These are phyloP conservation scores for Gymnothorax reevesii DNA, from an alignment of 2,797 vertebrate species.

Conservation along the genomic window DNA sequence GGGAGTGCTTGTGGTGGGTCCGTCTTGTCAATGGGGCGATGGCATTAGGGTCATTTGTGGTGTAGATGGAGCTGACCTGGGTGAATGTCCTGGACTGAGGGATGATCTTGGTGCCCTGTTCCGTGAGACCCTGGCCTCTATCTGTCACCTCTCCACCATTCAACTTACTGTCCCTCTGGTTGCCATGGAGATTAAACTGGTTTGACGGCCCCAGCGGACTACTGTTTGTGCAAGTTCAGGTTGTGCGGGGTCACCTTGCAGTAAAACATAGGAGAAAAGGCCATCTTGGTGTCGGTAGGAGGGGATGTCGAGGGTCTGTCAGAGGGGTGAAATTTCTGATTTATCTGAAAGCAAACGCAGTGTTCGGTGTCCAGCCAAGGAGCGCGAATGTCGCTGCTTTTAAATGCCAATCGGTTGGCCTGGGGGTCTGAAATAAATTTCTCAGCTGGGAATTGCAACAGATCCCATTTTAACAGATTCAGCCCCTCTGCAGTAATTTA, in stretches of 20 bases:
- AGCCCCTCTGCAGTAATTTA: neutral
- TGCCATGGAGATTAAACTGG: neutral
- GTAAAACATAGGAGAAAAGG: slow-evolving; percentile 30
- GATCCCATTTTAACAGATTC: neutral
- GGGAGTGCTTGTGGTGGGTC: neutral
- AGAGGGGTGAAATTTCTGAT: slow-evolving; percentile 69
- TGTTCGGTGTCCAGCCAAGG: slow-evolving; percentile 58
- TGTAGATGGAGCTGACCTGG: neutral
- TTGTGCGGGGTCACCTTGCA: slow-evolving; percentile 39
- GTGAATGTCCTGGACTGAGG: neutral
- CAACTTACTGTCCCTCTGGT: neutral
- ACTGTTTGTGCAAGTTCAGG: slow-evolving; percentile 12
- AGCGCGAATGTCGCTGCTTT: neutral
- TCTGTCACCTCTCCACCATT: neutral
- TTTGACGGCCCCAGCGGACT: slow-evolving; percentile 2
- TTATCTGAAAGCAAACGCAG: slow-evolving; percentile 54
- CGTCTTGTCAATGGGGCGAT: neutral
- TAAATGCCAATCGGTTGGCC: neutral
- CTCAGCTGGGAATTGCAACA: neutral
- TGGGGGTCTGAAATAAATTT: neutral
- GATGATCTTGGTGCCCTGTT: neutral
- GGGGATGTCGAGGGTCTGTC: slow-evolving; percentile 25
- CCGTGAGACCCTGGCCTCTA: neutral
- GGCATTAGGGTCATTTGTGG: neutral
- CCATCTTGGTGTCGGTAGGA: neutral